phyloP scores from a whole-genome alignment of 2,797 vertebrate genomes.

The Silurus aristotelis region DNA sequence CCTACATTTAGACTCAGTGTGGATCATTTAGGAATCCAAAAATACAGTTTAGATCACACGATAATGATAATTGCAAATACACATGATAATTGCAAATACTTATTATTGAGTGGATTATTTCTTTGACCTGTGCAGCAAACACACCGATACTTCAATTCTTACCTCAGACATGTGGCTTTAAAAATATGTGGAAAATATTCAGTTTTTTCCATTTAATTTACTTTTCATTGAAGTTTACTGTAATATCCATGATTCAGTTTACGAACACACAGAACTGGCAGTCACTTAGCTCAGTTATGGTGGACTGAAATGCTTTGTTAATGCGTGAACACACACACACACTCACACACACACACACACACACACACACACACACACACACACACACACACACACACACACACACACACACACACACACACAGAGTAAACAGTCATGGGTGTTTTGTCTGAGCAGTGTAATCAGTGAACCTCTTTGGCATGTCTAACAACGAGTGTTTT shows the following conservation, averaged over 20 bases:
- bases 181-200: not conserved
- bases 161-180: not conserved
- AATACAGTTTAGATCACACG: not conserved
- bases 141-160: too few relatives aligned
- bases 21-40: not conserved
- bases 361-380: not conserved
- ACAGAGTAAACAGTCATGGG: not conserved
- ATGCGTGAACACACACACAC: not conserved
- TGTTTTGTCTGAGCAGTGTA: constrained; percentile 11
- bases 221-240: not conserved
- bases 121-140: not conserved
- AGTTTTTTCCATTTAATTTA: not conserved
- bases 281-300: not conserved
- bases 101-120: not conserved
- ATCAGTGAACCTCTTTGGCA: not conserved
- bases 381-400: not conserved
- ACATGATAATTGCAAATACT: not conserved
- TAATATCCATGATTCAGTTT: not conserved
- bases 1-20: not conserved
- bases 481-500: not conserved
- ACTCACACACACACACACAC: not conserved
- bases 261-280: not conserved
- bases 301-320: constrained; percentile 8
- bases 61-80: not conserved
- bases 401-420: not conserved